Evolutionary conservation across 2,113 vertebrate species (phyloP), one percentile per base, ranked within the genome.

Genomic region (Engystomops pustulosus): DNA sequence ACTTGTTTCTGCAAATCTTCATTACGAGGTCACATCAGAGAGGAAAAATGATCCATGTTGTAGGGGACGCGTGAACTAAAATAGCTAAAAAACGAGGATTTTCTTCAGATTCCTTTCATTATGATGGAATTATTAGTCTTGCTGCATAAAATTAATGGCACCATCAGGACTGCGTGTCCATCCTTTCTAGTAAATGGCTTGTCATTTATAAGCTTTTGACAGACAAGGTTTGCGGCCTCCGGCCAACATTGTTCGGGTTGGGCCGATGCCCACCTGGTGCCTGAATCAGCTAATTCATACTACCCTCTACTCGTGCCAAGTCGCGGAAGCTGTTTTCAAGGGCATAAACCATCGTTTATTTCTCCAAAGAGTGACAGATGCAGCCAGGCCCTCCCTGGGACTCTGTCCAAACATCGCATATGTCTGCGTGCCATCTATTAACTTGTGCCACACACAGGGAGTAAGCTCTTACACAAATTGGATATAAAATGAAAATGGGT

Each of bases 341-440:
- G 71, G 36, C 55, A 84, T 49, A 68, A 41, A 49, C 55, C 82
- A 36, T 5, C 20, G 41, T 23, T 62, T 68, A 32, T 68, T 30
- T 51, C 58, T 38, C 58, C 30, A 34, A 36, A 72, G n/a, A 83
- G 41, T 49, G 71, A 77, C 72, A 84, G 82, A 76, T 84, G 82
- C 55, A 68, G 55, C 44, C 60, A 38, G 60, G 68, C 41, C 72
- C 72, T 84, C 32, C 82, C 71, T 53, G 82, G 82, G 82, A 84
- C 55, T 0, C 44, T 9, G 82, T 20, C 82, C 82, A 84, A 84
- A 84, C 72, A 84, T 77, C 82, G 49, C 71, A 83, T 83, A 75
- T 69, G 69, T 65, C 38, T 49, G 41, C 3, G 81, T 58, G 36
- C 36, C 55, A 44, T 83, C 71, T 76, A 75, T 75, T 83, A 65